Percentiles rank a stretch among this genome's conserved stretches.
Evolutionary conservation across 2,888 invertebrate genomes (phyloP).

Genomic region (Rhaphigaster nebulosa): DNA sequence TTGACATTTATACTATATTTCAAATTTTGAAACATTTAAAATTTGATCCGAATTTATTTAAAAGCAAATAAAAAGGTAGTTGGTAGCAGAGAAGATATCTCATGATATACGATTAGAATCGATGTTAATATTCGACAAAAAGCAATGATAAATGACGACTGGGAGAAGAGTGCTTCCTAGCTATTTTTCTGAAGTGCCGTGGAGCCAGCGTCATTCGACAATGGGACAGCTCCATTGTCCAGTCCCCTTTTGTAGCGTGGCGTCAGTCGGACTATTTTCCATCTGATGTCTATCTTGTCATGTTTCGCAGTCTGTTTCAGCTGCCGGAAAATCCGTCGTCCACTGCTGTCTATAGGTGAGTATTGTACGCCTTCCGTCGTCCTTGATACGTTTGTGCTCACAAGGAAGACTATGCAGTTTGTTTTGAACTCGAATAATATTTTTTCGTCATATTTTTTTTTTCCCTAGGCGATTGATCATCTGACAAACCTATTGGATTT

Average conservation of each 20-base stretch:
- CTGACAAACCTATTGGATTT: not conserved
- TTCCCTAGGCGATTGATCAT: too few relatives aligned
- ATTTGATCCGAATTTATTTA: too few relatives aligned
- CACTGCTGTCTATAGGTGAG: not conserved
- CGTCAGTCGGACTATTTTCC: slow-evolving; percentile 16
- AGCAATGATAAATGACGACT: not conserved
- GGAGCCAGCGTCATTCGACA: not conserved
- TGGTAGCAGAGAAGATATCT: not conserved
- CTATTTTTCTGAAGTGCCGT: not conserved
- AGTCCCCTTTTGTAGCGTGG: not conserved
- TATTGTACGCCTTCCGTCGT: not conserved
- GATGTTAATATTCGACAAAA: not conserved
- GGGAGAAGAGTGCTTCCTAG: not conserved
- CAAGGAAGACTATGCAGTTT: not conserved
- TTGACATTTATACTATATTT: too few relatives aligned
- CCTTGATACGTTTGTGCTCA: not conserved
- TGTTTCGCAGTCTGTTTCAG: not conserved
- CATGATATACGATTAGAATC: not conserved
- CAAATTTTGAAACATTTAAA: too few relatives aligned
- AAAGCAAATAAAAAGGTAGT: too few relatives aligned
- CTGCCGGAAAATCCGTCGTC: not conserved
- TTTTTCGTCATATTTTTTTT: too few relatives aligned
- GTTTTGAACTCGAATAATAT: not conserved
- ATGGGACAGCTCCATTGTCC: not conserved
- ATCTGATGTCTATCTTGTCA: slow-evolving; percentile 9